Percentiles rank a stretch among this genome's conserved stretches.
Conservation (phyloP, 2,113 vertebrate species). For the Marmota flaviventris region DNA sequence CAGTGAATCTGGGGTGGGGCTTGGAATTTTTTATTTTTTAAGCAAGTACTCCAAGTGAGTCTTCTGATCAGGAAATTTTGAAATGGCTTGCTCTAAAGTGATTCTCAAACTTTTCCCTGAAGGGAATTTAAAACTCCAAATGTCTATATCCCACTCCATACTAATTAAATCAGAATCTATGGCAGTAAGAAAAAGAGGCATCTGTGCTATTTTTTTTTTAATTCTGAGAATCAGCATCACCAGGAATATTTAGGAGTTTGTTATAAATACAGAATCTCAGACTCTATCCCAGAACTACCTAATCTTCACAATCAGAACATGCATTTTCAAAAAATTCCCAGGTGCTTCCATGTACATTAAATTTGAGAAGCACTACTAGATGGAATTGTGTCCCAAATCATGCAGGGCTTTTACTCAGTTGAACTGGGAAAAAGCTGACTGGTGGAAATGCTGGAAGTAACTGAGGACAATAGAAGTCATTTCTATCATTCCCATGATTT, state of each 20-base stretch:
- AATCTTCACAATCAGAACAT: neutral
- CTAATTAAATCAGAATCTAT: neutral
- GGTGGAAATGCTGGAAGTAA: neutral
- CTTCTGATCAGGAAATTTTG: neutral
- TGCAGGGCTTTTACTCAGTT: neutral
- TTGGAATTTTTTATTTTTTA: neutral
- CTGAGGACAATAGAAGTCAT: neutral
- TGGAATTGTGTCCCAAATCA: neutral
- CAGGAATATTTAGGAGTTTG: neutral
- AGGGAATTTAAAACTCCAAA: neutral
- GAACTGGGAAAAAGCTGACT: neutral
- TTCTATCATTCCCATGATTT: neutral
- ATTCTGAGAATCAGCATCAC: neutral
- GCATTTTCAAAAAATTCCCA: neutral
- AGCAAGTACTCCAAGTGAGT: neutral
- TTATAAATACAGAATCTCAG: neutral
- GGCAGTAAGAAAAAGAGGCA: neutral
- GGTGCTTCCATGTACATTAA: neutral
- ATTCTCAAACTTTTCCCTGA: neutral
- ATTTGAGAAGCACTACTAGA: neutral
- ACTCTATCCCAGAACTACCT: neutral
- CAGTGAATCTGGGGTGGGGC: neutral
- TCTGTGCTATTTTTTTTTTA: neutral
- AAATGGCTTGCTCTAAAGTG: neutral
- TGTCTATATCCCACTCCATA: neutral